Evolutionary conservation across 2,797 vertebrate genomes (phyloP).

Genomic region (Onychomys leucogaster): DNA sequence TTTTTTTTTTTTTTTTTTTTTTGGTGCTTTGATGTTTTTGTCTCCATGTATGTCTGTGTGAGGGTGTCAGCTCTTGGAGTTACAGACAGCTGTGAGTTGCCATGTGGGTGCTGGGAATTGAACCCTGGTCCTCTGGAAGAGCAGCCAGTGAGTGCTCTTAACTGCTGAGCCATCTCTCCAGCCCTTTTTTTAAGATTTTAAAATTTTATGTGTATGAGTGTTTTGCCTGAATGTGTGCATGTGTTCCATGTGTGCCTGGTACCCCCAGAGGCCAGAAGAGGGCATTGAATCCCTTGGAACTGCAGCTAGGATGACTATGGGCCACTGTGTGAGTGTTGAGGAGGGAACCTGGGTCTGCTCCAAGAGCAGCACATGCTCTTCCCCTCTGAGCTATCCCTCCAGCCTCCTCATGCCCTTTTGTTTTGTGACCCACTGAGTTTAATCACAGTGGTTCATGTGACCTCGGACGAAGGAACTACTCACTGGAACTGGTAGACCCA

Average conservation of each 20-base stretch:
- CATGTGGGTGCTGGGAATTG: too few species aligned
- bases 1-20: too few species aligned
- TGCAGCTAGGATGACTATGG: not conserved
- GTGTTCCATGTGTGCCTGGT: not conserved
- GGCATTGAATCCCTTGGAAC: not conserved
- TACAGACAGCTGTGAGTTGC: too few species aligned
- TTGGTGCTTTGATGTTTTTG: too few species aligned
- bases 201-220: too few species aligned
- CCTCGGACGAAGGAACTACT: not conserved
- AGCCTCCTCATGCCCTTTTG: not conserved
- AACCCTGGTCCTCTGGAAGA: too few species aligned
- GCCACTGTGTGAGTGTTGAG: not conserved
- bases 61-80: too few species aligned
- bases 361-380: too few species aligned
- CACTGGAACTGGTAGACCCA: not conserved
- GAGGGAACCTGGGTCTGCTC: not conserved
- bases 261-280: not conserved
- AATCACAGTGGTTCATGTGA: not conserved
- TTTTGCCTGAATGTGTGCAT: not conserved
- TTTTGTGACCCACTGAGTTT: not conserved
- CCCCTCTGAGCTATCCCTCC: not conserved
- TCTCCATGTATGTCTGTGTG: too few species aligned
- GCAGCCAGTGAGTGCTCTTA: too few species aligned
- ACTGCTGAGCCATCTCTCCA: too few species aligned
- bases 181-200: not conserved